Conservation (phyloP, 2,888 invertebrate species). For the Cantharis lateralis region DNA sequence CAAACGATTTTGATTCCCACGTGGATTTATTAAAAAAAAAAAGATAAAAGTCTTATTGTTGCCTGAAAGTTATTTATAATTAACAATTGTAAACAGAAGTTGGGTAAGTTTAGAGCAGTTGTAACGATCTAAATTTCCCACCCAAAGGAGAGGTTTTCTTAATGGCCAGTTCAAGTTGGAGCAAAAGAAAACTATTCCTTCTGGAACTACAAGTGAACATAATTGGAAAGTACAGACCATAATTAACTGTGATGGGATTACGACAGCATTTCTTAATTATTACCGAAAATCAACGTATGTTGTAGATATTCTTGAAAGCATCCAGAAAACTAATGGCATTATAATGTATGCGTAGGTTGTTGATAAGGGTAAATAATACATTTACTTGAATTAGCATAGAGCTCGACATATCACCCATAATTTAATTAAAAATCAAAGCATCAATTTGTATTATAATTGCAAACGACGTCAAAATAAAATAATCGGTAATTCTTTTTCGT, state of each 20-base stretch:
- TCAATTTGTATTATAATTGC: slow-evolving; percentile 15
- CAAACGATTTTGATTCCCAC: not conserved
- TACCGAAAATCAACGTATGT: not conserved
- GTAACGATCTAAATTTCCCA: not conserved
- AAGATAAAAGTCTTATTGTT: not conserved
- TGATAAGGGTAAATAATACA: slow-evolving; percentile 3
- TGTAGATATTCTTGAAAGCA: not conserved
- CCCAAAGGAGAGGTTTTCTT: not conserved
- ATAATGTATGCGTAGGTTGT: not conserved
- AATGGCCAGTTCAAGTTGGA: not conserved
- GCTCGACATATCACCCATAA: slow-evolving; percentile 4
- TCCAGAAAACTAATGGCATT: slow-evolving; percentile 2
- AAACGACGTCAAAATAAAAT: slow-evolving; percentile 10
- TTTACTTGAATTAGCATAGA: slow-evolving; percentile 5
- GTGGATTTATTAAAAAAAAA: not conserved
- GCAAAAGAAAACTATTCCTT: not conserved
- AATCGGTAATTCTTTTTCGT: not conserved
- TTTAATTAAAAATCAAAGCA: slow-evolving; percentile 18
- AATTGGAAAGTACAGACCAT: too few species aligned
- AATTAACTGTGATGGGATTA: not conserved
- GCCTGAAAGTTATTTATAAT: not conserved
- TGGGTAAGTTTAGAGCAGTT: not conserved
- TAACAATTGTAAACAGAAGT: not conserved
- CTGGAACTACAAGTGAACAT: not conserved
- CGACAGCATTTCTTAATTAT: not conserved